These are phyloP conservation scores for Drosophila hamatofila DNA, from an alignment of 2,888 invertebrate genomes.

Conservation along the genomic window DNA sequence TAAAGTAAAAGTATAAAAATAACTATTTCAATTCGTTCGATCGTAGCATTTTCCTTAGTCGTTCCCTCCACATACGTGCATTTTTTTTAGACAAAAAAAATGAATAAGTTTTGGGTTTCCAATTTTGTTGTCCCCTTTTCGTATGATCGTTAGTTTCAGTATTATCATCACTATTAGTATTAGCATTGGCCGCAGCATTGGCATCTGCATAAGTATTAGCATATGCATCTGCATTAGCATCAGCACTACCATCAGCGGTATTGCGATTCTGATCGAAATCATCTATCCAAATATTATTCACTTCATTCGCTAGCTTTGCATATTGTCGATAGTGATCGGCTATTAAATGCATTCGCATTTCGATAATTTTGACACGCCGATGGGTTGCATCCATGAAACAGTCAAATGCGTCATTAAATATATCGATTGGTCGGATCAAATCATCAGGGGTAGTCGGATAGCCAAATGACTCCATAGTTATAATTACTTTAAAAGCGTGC, in stretches of 20 bases:
- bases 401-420: not conserved
- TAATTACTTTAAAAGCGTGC: not conserved
- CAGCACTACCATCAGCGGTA: not conserved
- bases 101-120: not conserved
- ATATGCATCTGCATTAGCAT: not conserved
- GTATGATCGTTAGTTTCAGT: not conserved
- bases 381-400: not conserved
- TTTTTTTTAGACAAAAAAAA: not conserved
- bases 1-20: not conserved
- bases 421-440: not conserved
- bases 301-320: not conserved
- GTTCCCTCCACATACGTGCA: not conserved
- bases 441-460: not conserved
- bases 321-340: not conserved
- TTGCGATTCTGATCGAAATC: not conserved
- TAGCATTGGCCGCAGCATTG: not conserved
- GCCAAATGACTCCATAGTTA: conserved; percentile 1
- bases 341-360: conserved; percentile 7
- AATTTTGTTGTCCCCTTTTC: too few relatives aligned
- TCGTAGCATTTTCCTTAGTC: not conserved
- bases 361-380: not conserved
- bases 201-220: not conserved
- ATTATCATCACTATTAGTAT: not conserved
- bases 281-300: not conserved
- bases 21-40: not conserved